phyloP scores from a whole-genome alignment of 2,113 vertebrate species.

The Desmodus rotundus region DNA sequence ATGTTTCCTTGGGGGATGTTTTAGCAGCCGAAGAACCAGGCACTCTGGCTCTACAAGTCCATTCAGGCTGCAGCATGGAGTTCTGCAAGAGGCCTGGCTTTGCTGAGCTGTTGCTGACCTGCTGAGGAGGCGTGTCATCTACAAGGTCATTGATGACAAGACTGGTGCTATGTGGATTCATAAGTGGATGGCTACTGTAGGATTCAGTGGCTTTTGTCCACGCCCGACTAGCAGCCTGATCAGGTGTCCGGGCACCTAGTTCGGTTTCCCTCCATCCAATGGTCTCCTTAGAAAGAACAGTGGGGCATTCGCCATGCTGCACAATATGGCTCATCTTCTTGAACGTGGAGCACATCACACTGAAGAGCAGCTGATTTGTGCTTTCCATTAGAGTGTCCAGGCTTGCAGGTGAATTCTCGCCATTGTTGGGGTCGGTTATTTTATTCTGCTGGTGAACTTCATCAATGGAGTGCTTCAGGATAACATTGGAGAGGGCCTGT shows the following conservation, averaged over 20 bases:
- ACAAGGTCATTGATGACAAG: neutral
- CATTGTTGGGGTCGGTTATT: constrained; percentile 15
- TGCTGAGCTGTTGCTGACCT: neutral
- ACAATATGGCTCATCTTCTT: constrained; percentile 88
- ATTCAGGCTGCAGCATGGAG: constrained; percentile 44
- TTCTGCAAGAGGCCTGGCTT: constrained; percentile 2
- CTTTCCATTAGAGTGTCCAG: constrained; percentile 85
- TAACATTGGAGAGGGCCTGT: constrained; percentile 88
- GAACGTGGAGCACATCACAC: constrained; percentile 88
- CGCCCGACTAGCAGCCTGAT: neutral
- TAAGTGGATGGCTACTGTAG: neutral
- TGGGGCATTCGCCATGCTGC: constrained; percentile 74
- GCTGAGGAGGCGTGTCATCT: neutral
- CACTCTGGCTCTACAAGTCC: neutral
- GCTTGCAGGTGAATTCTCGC: constrained; percentile 22
- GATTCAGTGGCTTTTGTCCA: constrained; percentile 6
- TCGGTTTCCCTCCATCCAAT: constrained; percentile 43
- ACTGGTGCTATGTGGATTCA: neutral
- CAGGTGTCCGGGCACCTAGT: constrained; percentile 42
- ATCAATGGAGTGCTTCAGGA: constrained; percentile 90
- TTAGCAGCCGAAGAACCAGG: constrained; percentile 22
- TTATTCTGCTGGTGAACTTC: constrained; percentile 86
- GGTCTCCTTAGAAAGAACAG: constrained; percentile 39
- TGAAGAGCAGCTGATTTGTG: constrained; percentile 88
- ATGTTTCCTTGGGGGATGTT: constrained; percentile 70